These are phyloP conservation scores for Rhinolophus ferrumequinum DNA, from an alignment of 2,113 vertebrate genomes.

Conservation along the genomic window DNA sequence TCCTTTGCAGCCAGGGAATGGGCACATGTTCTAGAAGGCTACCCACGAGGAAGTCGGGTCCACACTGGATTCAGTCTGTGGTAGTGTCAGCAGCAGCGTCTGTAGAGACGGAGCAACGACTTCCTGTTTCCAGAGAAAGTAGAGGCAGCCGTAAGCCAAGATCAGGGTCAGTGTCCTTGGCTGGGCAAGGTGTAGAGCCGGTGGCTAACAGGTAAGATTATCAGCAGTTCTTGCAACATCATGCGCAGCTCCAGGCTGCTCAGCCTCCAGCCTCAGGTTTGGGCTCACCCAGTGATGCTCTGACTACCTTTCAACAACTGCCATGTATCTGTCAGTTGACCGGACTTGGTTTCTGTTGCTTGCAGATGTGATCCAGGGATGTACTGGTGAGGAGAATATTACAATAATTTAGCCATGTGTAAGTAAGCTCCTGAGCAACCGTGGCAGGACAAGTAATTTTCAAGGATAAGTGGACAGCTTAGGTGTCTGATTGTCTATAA, in stretches of 20 bases:
- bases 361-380: neutral
- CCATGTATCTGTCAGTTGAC: neutral
- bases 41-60: neutral
- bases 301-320: neutral
- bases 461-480: neutral
- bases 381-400: neutral
- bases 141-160: neutral
- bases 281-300: neutral
- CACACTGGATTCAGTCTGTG: neutral
- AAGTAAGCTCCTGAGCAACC: neutral
- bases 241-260: neutral
- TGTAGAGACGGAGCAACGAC: fast-evolving
- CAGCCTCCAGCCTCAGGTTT: neutral
- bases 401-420: slow-evolving; percentile 7
- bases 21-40: neutral
- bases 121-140: neutral
- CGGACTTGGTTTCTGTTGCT: neutral
- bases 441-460: neutral
- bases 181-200: neutral
- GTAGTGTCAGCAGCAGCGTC: neutral
- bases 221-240: neutral
- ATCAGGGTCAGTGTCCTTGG: neutral
- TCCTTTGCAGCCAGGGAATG: neutral
- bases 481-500: neutral
- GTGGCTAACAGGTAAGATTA: neutral